Conservation (phyloP, 1,140 invertebrate genomes). For the Drosophila nikananu region DNA sequence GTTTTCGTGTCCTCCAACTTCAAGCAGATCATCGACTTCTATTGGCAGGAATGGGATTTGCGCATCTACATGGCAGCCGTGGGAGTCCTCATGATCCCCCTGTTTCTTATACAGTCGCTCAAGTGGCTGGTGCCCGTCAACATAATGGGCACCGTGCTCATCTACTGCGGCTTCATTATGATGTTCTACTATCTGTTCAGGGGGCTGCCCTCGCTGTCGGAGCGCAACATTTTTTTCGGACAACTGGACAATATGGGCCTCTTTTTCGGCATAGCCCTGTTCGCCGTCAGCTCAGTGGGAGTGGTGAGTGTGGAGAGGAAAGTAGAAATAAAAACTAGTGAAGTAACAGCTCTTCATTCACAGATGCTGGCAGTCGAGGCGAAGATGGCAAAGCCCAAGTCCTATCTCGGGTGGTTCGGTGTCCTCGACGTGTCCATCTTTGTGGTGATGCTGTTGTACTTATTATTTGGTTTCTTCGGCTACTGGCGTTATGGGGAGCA, state of each 20-base stretch:
- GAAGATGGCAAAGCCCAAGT: constrained; percentile 36
- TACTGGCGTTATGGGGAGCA: constrained; percentile 46
- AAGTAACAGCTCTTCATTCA: not conserved
- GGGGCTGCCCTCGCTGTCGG: constrained; percentile 23
- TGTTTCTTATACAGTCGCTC: constrained; percentile 35
- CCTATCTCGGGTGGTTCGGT: constrained; percentile 45
- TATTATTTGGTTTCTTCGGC: constrained; percentile 39
- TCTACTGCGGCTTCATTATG: constrained; percentile 17
- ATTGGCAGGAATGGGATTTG: constrained; percentile 3
- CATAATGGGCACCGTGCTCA: constrained; percentile 24
- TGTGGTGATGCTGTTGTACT: constrained; percentile 11
- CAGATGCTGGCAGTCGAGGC: constrained; percentile 57
- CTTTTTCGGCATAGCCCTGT: constrained; percentile 45
- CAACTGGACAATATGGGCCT: constrained; percentile 4
- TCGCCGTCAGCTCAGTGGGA: constrained; percentile 48
- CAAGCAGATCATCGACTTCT: constrained; percentile 25
- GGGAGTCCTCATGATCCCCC: constrained; percentile 8
- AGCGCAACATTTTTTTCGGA: constrained; percentile 12
- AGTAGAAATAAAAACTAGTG: too few species aligned
- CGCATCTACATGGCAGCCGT: constrained; percentile 18
- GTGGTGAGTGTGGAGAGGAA: constrained; percentile 39
- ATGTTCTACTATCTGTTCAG: constrained; percentile 45
- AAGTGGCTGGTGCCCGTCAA: constrained; percentile 58
- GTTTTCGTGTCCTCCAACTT: constrained; percentile 42
- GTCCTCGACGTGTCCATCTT: constrained; percentile 5